Conservation (phyloP, 2,113 vertebrate species). For the Pholis gunnellus region DNA sequence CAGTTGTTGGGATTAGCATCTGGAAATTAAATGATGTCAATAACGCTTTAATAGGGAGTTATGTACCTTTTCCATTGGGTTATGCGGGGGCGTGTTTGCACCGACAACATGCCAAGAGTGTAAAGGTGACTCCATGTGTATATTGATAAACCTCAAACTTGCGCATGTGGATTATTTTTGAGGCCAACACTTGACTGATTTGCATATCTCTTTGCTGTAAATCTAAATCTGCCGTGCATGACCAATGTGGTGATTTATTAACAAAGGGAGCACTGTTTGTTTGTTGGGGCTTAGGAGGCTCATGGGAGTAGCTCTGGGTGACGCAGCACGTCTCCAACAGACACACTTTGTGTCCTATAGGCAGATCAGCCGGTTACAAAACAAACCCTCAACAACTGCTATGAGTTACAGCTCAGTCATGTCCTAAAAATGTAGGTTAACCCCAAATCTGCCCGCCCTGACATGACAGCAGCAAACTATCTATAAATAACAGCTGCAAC, state of each 20-base stretch:
- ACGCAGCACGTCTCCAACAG: conserved; percentile 3
- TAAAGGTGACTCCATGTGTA: background rate
- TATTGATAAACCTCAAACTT: conserved; percentile 6
- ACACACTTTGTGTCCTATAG: conserved; percentile 24
- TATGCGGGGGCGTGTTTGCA: background rate
- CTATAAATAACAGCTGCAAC: background rate
- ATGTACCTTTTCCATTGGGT: background rate
- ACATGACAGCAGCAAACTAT: background rate
- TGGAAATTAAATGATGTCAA: conserved; percentile 5
- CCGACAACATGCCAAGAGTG: background rate
- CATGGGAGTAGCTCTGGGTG: conserved; percentile 47
- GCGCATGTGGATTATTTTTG: conserved; percentile 19
- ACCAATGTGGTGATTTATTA: conserved; percentile 50
- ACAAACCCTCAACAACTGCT: background rate
- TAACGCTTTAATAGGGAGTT: background rate
- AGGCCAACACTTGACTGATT: conserved; percentile 33
- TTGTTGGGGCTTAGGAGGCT: conserved; percentile 51
- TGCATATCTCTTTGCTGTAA: conserved; percentile 47
- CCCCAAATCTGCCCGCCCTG: background rate
- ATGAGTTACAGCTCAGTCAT: conserved; percentile 4
- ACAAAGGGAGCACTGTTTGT: conserved; percentile 55
- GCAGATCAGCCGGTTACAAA: background rate
- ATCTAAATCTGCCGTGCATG: conserved; percentile 62
- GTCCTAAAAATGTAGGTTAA: conserved; percentile 27
- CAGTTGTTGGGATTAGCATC: background rate